Evolutionary conservation across 2,888 invertebrate genomes (phyloP), one percentile per base, ranked within the genome.

Genomic region (Ferdinandea cuprea): DNA sequence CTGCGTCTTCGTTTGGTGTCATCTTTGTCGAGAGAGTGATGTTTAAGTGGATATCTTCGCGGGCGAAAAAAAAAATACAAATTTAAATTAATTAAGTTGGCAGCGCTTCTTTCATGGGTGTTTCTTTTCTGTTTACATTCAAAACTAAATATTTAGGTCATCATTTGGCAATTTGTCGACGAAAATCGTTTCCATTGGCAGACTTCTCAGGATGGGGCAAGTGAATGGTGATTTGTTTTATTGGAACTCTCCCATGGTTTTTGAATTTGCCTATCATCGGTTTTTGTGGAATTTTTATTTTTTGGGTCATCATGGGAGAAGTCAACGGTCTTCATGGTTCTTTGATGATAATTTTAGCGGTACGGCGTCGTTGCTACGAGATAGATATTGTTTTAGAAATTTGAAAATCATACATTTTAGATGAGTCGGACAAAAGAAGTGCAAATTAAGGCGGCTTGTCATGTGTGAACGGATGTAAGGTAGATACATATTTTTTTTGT

Each of bases 271-370:
- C 65, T 48, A 30, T 78, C 71, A 59, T 71, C 50, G 32, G 48
- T 5, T 37, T 61, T 19, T 44, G 28, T 32, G 19, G 19, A 61
- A 37, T 35, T 59, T 40, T 40, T 17, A 50, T 72, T 68, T n/a
- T 79, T 46, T 79, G 40, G 79, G 79, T 73, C 79, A 73, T n/a
- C 65, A 32, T 13, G 19, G 19, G 11, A 44, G 8, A 13, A 72
- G 61, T 73, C 73, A 68, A 52, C 59, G 68, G 73, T 40, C 52
- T 56, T 79, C 59, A 73, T 61, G 78, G 66, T 40, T 15, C 54
- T 52, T 13, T 79, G 66, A 61, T 73, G 40, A 42, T 37, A 17
- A 56, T 73, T 46, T 68, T 21, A 13, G 52, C 5, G 37, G 50
- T 37, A 15, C 28, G 25, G 5, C 15, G 46, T 35, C 17, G 11